These are phyloP conservation scores for Semnornis frantzii DNA, from an alignment of 2,113 vertebrate species.

Conservation along the genomic window DNA sequence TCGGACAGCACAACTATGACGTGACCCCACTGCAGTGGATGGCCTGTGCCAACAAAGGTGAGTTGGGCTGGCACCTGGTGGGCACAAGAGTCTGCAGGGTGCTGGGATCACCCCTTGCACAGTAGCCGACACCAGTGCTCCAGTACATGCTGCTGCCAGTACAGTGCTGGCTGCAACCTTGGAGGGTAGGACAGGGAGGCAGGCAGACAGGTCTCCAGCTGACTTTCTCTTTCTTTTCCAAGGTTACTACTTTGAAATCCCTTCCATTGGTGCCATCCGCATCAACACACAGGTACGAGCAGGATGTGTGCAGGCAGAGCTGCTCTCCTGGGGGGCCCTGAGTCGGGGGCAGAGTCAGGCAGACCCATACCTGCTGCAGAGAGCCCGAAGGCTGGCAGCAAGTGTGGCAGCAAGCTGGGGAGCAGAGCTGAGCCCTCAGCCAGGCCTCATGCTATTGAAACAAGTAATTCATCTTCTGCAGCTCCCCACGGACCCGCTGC, in stretches of 20 bases:
- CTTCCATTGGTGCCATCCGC: conserved; percentile 95
- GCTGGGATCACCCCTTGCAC: accelerated
- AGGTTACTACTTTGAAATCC: conserved; percentile 99
- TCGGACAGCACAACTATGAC: conserved; percentile 98
- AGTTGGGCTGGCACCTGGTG: background rate
- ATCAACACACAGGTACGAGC: conserved; percentile 94
- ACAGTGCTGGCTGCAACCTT: background rate
- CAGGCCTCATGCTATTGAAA: background rate
- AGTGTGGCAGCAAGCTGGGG: background rate
- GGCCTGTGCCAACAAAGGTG: conserved; percentile 98
- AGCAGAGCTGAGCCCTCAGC: background rate
- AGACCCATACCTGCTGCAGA: background rate
- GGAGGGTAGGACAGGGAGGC: background rate
- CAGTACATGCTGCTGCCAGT: accelerated
- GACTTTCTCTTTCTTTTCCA: conserved; percentile 39
- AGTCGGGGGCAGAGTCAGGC: background rate
- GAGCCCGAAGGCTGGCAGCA: background rate
- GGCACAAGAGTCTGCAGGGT: accelerated
- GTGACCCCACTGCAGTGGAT: conserved; percentile 99
- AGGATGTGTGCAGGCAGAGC: background rate
- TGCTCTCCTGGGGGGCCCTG: background rate
- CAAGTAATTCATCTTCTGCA: conserved; percentile 10
- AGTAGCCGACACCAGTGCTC: accelerated
- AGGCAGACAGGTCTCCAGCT: background rate
- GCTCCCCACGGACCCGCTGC: background rate